Evolutionary conservation across 2,888 invertebrate species (phyloP).

Genomic region (Strigamia crassipes): DNA sequence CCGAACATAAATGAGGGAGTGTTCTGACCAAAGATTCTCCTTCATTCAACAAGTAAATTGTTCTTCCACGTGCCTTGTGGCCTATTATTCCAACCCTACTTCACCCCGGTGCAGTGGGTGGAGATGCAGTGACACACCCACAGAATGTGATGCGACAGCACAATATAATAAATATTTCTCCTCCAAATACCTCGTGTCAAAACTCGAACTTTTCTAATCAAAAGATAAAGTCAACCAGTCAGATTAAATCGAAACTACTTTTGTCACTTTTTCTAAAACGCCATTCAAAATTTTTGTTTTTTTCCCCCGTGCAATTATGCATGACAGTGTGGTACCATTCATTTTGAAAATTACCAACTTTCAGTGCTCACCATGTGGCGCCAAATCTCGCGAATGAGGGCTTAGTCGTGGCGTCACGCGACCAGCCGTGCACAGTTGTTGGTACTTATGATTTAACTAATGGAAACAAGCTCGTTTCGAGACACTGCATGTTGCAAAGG

Average conservation of each 20-base stretch:
- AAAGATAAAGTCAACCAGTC: not conserved
- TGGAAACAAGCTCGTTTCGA: no score
- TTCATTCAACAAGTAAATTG: conserved; percentile 14
- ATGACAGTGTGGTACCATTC: no score
- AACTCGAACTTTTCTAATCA: not conserved
- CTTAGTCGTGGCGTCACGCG: not conserved
- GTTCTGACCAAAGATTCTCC: not conserved
- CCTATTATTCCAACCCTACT: conserved; percentile 7
- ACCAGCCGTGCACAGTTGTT: not conserved
- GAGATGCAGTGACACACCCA: conserved; percentile 4
- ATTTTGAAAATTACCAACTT: not conserved
- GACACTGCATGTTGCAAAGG: no score
- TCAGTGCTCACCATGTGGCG: not conserved
- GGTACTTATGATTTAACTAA: not conserved
- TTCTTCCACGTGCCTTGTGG: conserved; percentile 25
- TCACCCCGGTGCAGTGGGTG: conserved; percentile 14
- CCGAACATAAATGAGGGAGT: conserved; percentile 20
- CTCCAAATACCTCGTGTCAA: not conserved
- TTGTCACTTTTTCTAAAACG: not conserved
- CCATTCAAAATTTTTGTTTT: no score
- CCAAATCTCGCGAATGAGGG: not conserved
- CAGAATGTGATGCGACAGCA: not conserved
- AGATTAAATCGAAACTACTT: not conserved
- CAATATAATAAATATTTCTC: conserved; percentile 24
- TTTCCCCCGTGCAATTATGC: no score